Percentiles rank a stretch among this genome's conserved stretches.
phyloP scores from a whole-genome alignment of 2,888 invertebrate species.

The Lumbricus terrestris region DNA sequence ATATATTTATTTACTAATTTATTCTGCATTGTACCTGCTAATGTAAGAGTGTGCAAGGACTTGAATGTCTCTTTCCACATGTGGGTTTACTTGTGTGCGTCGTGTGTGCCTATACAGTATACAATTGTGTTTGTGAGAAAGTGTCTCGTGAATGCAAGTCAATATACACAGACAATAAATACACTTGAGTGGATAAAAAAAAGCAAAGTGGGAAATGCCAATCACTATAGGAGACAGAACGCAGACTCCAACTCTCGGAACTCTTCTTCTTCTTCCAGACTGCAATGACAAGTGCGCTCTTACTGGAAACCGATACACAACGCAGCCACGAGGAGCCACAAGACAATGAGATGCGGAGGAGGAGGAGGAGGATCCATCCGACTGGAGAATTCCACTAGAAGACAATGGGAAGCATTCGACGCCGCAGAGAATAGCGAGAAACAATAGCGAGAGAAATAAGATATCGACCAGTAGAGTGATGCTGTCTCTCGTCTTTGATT shows the following conservation, averaged over 20 bases:
- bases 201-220: constrained; percentile 12
- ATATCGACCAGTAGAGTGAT: neutral
- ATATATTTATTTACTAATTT: too few relatives aligned
- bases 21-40: too few relatives aligned
- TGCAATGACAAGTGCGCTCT: neutral
- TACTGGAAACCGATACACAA: neutral
- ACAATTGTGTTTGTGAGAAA: neutral
- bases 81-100: neutral
- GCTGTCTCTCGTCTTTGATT: neutral
- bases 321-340: neutral
- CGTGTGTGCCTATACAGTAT: neutral
- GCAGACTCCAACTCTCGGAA: neutral
- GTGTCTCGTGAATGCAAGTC: neutral
- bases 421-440: neutral
- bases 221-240: neutral
- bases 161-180: neutral
- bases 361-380: too few relatives aligned
- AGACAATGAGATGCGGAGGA: neutral
- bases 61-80: too few relatives aligned
- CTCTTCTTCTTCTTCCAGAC: neutral
- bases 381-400: neutral
- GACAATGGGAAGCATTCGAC: neutral
- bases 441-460: neutral
- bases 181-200: neutral
- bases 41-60: too few relatives aligned